Evolutionary conservation across 2,888 invertebrate genomes (phyloP).

Genomic region (Omphaloscelis lunosa): DNA sequence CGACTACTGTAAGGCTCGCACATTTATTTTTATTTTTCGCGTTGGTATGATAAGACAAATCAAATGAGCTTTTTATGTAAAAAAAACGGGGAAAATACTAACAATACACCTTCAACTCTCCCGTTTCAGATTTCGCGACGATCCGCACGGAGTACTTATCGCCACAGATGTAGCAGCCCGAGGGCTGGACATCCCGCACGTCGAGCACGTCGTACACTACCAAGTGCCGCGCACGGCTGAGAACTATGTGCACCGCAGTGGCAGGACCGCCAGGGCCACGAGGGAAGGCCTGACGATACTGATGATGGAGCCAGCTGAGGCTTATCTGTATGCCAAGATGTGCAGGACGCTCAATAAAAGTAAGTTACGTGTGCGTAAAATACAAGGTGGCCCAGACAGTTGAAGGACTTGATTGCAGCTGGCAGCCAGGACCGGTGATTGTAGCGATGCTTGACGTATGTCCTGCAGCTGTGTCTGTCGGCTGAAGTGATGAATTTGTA

Average conservation of each 20-base stretch:
- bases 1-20: no score
- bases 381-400: no score
- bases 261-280: conserved; percentile 97
- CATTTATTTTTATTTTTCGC: no score
- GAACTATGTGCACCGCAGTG: conserved; percentile 99
- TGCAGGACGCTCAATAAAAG: conserved; percentile 96
- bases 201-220: conserved; percentile 99
- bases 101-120: background rate
- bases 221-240: conserved; percentile 98
- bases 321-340: conserved; percentile 94
- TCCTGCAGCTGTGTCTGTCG: no score
- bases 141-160: conserved; percentile 94
- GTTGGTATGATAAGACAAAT: no score
- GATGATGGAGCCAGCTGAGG: conserved; percentile 97
- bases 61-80: no score
- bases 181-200: conserved; percentile 98
- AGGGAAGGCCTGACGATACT: conserved; percentile 97
- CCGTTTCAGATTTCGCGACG: conserved; percentile 92
- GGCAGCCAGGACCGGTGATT: no score
- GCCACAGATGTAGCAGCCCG: conserved; percentile 99
- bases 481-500: no score
- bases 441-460: no score
- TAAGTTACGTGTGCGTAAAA: conserved; percentile 82
- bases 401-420: no score
- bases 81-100: no score